Evolutionary conservation across 1,140 invertebrate genomes (phyloP).

Genomic region (Bombus breviceps): DNA sequence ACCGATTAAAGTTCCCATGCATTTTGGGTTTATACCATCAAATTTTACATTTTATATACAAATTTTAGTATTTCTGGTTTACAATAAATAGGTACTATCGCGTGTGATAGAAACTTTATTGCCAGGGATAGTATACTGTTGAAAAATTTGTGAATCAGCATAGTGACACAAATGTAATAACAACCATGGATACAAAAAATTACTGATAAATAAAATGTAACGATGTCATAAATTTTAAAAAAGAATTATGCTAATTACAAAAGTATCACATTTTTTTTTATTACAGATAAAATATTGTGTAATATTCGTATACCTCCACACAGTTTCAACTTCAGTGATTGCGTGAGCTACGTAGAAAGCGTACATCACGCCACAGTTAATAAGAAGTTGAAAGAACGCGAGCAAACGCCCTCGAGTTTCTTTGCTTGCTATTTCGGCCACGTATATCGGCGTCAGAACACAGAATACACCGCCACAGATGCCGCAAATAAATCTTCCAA

Average conservation of each 20-base stretch:
- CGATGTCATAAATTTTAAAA: too few species aligned
- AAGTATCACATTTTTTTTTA: not conserved
- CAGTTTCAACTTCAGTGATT: slow-evolving; percentile 82
- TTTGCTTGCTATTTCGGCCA: slow-evolving; percentile 91
- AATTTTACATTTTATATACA: too few species aligned
- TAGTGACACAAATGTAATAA: too few species aligned
- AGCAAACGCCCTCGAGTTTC: slow-evolving; percentile 89
- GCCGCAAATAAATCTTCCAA: slow-evolving; percentile 89
- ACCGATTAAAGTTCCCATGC: too few species aligned
- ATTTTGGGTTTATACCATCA: too few species aligned
- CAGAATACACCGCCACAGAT: slow-evolving; percentile 87
- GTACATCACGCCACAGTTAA: slow-evolving; percentile 89
- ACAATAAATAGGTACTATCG: too few species aligned
- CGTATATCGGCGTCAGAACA: slow-evolving; percentile 89
- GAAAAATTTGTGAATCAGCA: too few species aligned
- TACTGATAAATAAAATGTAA: not conserved
- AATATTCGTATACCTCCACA: slow-evolving; percentile 71
- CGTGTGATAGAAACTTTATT: too few species aligned
- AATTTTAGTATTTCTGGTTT: too few species aligned
- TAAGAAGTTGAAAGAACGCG: slow-evolving; percentile 88
- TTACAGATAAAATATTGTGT: not conserved
- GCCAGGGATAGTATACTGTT: too few species aligned
- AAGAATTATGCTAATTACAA: not conserved
- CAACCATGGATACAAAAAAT: not conserved
- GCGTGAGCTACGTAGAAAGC: slow-evolving; percentile 86